Base-by-base conservation (phyloP, 2,888 invertebrate species). In the Campoplex nolae region DNA sequence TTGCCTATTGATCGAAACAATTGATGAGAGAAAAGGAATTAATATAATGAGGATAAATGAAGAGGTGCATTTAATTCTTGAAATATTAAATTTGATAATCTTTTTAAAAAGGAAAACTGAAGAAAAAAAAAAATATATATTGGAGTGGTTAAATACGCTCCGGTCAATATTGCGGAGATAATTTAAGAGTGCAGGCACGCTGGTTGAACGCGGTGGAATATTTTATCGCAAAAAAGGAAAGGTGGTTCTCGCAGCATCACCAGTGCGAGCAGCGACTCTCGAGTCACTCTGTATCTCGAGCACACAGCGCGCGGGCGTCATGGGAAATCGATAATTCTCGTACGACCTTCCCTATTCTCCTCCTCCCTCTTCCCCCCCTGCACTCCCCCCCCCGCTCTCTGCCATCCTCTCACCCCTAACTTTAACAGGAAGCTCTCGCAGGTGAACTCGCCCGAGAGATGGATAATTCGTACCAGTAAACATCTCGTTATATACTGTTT, bases 161-260 rank as follows among this genome's bases (percentile, higher is more conserved):
- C 11, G 23, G 28, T 13, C 85, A 89, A 91, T 91, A 90, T 90
- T 90, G 85, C 85, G 79, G 86, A 85, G 88, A 90, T 89, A 90
- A 90, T 90, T 91, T 89, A 86, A 85, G 68, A 70, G 75, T 86
- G 75, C 83, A 83, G 54, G 73, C 86, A 84, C 28, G 42, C 51
- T 18, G 73, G 81, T 38, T 23, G n/a, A 54, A 45, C 74, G 71
- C 85, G 67, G 71, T 70, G 89, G 85, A 86, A 90, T 90, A 90
- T 91, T 91, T 89, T 85, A 85, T 77, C 38, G 62, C 23, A 35
- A 35, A 76, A 23, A 74, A 74, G 85, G 85, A 80, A 65, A 73
- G 65, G 58, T n/a, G 58, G 32, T 58, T 16, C 78, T 77, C 83
- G 71, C 87, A 83, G 85, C 87, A 87, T 78, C 85, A 51, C 78